These are phyloP conservation scores for Aspidapion aeneum DNA, from an alignment of 2,888 invertebrate species.

Conservation along the genomic window DNA sequence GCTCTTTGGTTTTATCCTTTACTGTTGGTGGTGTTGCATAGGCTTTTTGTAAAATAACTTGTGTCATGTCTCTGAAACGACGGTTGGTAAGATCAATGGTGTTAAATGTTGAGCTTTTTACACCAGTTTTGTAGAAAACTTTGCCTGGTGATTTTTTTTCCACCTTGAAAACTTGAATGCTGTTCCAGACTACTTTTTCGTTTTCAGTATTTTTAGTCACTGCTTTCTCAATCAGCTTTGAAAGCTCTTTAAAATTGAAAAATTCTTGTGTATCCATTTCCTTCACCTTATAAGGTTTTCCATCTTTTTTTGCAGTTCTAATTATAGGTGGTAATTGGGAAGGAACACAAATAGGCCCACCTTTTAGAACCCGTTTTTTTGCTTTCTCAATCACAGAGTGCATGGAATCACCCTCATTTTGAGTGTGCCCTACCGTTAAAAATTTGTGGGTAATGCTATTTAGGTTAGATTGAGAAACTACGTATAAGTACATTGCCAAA, in stretches of 20 bases:
- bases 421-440: background rate
- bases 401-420: background rate
- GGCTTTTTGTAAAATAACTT: background rate
- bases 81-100: background rate
- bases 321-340: too few relatives aligned
- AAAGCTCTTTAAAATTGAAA: background rate
- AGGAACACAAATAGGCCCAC: too few relatives aligned
- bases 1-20: background rate
- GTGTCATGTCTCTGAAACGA: background rate
- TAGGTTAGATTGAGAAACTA: background rate
- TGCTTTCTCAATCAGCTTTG: background rate
- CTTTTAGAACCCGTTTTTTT: too few relatives aligned
- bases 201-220: background rate
- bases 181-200: background rate
- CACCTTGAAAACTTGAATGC: background rate
- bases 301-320: too few relatives aligned
- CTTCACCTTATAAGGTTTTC: too few relatives aligned
- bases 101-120: too few relatives aligned
- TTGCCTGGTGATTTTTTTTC: background rate
- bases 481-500: background rate
- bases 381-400: background rate
- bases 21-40: background rate
- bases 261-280: too few relatives aligned
- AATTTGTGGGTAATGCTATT: background rate
- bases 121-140: background rate